Conservation (phyloP, 1,140 invertebrate genomes). For the Akabosia matsudoensis region DNA sequence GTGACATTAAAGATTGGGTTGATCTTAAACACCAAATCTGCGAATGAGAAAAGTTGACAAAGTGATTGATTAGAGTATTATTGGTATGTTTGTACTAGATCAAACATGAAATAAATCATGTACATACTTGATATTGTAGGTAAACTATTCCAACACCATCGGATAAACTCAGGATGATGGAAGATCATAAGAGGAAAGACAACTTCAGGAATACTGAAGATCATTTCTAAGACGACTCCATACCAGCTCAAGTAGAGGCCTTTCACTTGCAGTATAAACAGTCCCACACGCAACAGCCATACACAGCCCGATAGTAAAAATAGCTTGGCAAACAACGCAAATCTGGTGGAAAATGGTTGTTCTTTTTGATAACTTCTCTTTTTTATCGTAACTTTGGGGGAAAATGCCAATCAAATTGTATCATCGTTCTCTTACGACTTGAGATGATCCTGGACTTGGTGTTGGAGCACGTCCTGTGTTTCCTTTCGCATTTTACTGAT, state of each 20-base stretch:
- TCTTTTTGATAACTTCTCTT: too few relatives aligned
- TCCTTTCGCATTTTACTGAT: constrained; percentile 17
- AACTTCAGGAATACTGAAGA: constrained; percentile 30
- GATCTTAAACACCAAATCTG: background rate
- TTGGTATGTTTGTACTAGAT: too few relatives aligned
- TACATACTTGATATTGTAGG: background rate
- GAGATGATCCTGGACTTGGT: constrained; percentile 9
- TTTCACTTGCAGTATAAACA: constrained; percentile 25
- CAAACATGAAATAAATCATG: background rate
- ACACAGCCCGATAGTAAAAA: constrained; percentile 33
- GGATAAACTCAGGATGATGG: constrained; percentile 19
- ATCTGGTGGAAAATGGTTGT: too few relatives aligned
- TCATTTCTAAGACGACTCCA: constrained; percentile 24
- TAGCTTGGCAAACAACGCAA: constrained; percentile 32
- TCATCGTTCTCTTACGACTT: constrained; percentile 16
- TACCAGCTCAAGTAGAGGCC: constrained; percentile 33
- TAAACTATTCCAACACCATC: constrained; percentile 1
- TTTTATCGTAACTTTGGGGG: too few relatives aligned
- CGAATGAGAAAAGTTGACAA: background rate
- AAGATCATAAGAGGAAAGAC: constrained; percentile 29
- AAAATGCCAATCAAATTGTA: background rate
- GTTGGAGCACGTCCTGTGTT: constrained; percentile 4
- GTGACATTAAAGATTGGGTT: background rate
- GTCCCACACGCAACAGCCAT: constrained; percentile 31
- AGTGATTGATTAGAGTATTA: too few relatives aligned